phyloP scores from a whole-genome alignment of 92 coral and sea anemone genomes.

The Anthopleura xanthogrammica region DNA sequence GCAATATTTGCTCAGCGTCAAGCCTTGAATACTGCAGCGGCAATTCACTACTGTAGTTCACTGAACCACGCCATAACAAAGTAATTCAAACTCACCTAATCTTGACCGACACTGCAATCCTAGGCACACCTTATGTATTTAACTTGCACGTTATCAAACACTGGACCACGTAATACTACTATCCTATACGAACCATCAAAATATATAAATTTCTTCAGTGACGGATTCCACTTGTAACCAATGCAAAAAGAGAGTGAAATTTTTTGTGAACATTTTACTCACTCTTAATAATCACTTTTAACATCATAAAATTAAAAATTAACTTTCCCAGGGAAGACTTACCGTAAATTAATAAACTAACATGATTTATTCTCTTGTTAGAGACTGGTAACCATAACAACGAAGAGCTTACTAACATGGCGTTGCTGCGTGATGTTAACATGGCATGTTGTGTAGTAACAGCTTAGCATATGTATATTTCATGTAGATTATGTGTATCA shows the following conservation, averaged over 20 bases:
- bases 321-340: slow-evolving; percentile 16
- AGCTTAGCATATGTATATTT: slow-evolving; percentile 3
- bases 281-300: slow-evolving; percentile 5
- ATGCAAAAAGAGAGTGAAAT: neutral
- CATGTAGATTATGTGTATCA: neutral
- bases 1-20: neutral
- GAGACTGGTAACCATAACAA: slow-evolving; percentile 52
- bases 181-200: neutral
- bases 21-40: neutral
- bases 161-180: neutral
- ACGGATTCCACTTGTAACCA: neutral
- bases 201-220: neutral
- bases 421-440: slow-evolving; percentile 25
- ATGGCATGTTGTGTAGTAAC: slow-evolving; percentile 27
- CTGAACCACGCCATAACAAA: neutral
- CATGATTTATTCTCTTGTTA: slow-evolving; percentile 50
- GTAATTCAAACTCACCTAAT: neutral
- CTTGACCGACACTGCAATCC: neutral
- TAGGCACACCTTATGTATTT: neutral
- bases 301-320: slow-evolving; percentile 6
- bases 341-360: slow-evolving; percentile 52
- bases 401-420: slow-evolving; percentile 43
- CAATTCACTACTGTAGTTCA: neutral
- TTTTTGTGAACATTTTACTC: neutral
- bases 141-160: neutral